Percentiles rank a stretch among this genome's conserved stretches.
Evolutionary conservation across 2,797 vertebrate species (phyloP).

Genomic region (Alauda arvensis): DNA sequence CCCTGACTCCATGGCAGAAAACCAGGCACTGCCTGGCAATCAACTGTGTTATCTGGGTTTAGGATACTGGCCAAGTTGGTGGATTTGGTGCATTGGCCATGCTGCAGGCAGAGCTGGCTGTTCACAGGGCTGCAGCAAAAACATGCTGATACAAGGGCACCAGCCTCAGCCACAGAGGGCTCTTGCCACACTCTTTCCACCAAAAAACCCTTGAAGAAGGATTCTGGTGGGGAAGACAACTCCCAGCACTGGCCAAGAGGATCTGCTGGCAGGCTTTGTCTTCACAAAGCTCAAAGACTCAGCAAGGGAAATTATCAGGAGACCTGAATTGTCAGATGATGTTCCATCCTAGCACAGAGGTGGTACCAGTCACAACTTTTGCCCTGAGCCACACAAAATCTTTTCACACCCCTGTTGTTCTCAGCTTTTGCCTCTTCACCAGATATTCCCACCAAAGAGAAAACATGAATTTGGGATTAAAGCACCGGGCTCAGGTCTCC

Average conservation of each 20-base stretch:
- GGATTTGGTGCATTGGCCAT: neutral
- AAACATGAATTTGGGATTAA: neutral
- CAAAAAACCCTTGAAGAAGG: neutral
- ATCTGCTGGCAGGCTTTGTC: neutral
- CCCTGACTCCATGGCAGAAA: neutral
- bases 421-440: neutral
- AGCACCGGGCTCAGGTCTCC: neutral
- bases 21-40: slow-evolving; percentile 1
- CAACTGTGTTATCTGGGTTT: neutral
- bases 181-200: neutral
- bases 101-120: neutral
- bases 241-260: neutral
- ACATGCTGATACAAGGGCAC: neutral
- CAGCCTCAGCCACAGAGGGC: neutral
- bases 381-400: neutral
- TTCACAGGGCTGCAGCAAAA: neutral
- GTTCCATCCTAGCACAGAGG: neutral
- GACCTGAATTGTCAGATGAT: neutral
- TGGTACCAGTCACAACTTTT: neutral
- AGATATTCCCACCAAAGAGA: neutral
- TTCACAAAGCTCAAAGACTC: neutral
- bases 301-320: neutral
- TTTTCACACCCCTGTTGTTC: neutral
- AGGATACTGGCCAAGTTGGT: slow-evolving; percentile 3
- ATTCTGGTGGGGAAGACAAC: neutral